Conservation (phyloP, 2,113 vertebrate species). For the Oenanthe melanoleuca region DNA sequence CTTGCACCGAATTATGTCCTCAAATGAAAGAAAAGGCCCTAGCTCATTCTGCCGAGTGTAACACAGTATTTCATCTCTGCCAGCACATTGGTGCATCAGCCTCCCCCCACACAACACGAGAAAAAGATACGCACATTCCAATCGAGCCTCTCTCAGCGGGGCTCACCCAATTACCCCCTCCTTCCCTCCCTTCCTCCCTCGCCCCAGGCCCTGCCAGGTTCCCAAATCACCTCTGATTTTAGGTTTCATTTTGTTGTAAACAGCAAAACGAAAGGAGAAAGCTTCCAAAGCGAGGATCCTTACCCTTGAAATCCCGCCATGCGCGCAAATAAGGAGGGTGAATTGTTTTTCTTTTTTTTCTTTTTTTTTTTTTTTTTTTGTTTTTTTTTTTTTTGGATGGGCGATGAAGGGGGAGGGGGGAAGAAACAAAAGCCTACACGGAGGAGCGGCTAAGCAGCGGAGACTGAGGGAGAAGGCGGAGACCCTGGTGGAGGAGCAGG, state of each 20-base stretch:
- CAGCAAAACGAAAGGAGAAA: slow-evolving; percentile 56
- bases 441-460: slow-evolving; percentile 19
- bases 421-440: slow-evolving; percentile 39
- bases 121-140: slow-evolving; percentile 58
- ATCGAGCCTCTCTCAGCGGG: slow-evolving; percentile 26
- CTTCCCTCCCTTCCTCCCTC: background rate
- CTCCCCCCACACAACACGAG: slow-evolving; percentile 21
- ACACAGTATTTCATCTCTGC: background rate
- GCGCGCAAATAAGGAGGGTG: slow-evolving; percentile 25
- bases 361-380: background rate
- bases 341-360: background rate
- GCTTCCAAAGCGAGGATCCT: slow-evolving; percentile 56
- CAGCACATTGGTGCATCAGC: slow-evolving; percentile 45
- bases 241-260: slow-evolving; percentile 49
- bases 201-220: slow-evolving; percentile 24
- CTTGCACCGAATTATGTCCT: background rate
- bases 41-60: background rate
- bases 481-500: slow-evolving; percentile 46
- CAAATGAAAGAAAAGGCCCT: slow-evolving; percentile 15
- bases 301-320: slow-evolving; percentile 66
- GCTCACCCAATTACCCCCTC: slow-evolving; percentile 4
- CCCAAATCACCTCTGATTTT: slow-evolving; percentile 13
- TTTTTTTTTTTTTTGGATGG: background rate
- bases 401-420: background rate
- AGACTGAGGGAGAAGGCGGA: slow-evolving; percentile 47